Conservation (phyloP, 2,113 vertebrate species). For the Myrmecobius fasciatus region DNA sequence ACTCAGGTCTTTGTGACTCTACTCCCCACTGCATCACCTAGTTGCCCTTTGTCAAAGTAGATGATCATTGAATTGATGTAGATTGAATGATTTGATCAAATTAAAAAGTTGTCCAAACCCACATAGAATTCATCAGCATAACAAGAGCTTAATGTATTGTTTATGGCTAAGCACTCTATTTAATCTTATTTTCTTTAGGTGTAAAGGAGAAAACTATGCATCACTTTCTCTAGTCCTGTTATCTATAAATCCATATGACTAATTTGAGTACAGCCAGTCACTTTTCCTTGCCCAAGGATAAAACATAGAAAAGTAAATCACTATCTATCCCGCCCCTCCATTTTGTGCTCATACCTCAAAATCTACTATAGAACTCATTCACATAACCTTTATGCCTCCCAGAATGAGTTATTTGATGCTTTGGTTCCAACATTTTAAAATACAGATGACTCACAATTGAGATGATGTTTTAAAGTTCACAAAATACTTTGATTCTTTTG, state of each 20-base stretch:
- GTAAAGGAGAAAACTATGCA: background rate
- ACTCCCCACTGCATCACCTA: background rate
- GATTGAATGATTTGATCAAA: background rate
- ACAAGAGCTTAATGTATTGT: background rate
- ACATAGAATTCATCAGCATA: background rate
- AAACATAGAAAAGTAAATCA: background rate
- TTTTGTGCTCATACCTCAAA: background rate
- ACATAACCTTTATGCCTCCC: constrained; percentile 29
- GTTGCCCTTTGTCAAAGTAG: background rate
- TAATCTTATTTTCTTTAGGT: constrained; percentile 10
- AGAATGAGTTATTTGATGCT: constrained; percentile 28
- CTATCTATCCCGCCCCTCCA: background rate
- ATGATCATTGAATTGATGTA: background rate
- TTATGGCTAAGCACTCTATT: background rate
- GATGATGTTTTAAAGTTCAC: background rate
- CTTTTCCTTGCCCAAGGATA: background rate
- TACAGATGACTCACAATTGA: background rate
- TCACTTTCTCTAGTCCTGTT: background rate
- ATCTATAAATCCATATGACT: background rate
- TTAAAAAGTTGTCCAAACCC: background rate
- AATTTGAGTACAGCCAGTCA: background rate
- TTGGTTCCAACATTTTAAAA: constrained; percentile 62
- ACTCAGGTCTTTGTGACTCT: background rate
- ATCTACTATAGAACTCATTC: constrained; percentile 14
- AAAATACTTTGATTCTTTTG: background rate